phyloP scores from a whole-genome alignment of 2,888 invertebrate species.

The Drosophila testacea region DNA sequence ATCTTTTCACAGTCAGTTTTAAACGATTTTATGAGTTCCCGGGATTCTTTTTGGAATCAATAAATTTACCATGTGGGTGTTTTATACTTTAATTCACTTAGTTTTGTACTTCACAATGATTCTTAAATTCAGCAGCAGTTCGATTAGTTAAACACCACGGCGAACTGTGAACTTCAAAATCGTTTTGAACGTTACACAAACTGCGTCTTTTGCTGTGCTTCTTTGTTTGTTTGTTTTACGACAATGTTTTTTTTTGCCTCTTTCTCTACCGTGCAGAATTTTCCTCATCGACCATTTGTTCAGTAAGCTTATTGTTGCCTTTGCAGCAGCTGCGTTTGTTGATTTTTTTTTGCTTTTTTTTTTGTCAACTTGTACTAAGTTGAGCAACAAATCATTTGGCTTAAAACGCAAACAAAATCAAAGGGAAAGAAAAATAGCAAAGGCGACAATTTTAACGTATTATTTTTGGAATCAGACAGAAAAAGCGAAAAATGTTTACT shows the following conservation, averaged over 20 bases:
- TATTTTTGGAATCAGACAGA: constrained; percentile 18
- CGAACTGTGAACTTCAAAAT: constrained; percentile 48
- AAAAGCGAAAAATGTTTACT: constrained; percentile 15
- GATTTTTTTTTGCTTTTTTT: constrained; percentile 27
- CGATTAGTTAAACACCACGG: constrained; percentile 30
- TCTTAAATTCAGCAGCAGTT: constrained; percentile 26
- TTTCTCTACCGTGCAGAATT: constrained; percentile 16
- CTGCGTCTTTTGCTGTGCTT: constrained; percentile 36
- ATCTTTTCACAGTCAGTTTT: too few relatives aligned
- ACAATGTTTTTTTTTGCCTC: constrained; percentile 55
- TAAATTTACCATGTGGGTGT: too few relatives aligned
- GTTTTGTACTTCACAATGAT: too few relatives aligned
- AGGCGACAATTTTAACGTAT: constrained; percentile 56
- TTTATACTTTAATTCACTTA: too few relatives aligned
- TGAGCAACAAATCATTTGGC: constrained; percentile 79
- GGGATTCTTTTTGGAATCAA: too few relatives aligned
- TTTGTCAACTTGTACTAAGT: constrained; percentile 79
- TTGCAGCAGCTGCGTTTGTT: constrained; percentile 78
- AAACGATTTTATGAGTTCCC: too few relatives aligned
- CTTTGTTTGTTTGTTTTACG: constrained; percentile 52
- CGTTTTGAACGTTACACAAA: constrained; percentile 55
- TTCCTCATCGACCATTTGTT: neutral
- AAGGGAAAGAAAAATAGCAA: constrained; percentile 54
- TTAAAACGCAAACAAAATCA: constrained; percentile 75
- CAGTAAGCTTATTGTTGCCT: constrained; percentile 64